These are phyloP conservation scores for Gallinago paraguaiae DNA, from an alignment of 2,113 vertebrate species.

Conservation along the genomic window DNA sequence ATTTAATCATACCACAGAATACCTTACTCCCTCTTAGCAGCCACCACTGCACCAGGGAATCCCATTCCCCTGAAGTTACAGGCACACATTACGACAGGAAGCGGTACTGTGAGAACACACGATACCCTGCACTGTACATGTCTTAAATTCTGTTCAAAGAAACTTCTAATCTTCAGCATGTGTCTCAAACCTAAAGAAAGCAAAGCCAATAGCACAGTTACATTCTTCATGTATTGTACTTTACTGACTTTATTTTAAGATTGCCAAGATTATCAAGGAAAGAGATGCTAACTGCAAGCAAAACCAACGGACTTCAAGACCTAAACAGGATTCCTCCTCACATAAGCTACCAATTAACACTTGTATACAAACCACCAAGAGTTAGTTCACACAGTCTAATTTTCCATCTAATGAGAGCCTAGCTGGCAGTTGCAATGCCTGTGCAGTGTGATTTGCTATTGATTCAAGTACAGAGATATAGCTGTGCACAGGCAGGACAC, in stretches of 20 bases:
- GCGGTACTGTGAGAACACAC: background rate
- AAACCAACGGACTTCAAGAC: background rate
- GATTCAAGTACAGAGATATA: background rate
- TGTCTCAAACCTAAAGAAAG: background rate
- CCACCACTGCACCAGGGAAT: background rate
- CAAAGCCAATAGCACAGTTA: background rate
- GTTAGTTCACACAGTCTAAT: background rate
- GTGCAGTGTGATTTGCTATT: rapidly evolving
- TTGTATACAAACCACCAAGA: background rate
- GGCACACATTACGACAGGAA: background rate
- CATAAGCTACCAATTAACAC: background rate
- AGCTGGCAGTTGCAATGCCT: background rate
- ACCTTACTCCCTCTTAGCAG: background rate
- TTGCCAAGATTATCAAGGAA: background rate
- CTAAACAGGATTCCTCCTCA: background rate
- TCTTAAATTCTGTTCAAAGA: background rate
- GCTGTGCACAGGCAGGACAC: background rate
- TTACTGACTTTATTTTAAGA: background rate
- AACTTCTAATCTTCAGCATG: background rate
- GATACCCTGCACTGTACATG: background rate
- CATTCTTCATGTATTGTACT: background rate
- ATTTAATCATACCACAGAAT: background rate
- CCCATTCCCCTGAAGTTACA: background rate
- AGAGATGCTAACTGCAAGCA: background rate
- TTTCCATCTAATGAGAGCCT: background rate